A percentile compares a stretch with the other conserved stretches of the same genome.
These are phyloP conservation scores for Heliothis peltigera DNA, from an alignment of 2,888 invertebrate species.

Conservation along the genomic window DNA sequence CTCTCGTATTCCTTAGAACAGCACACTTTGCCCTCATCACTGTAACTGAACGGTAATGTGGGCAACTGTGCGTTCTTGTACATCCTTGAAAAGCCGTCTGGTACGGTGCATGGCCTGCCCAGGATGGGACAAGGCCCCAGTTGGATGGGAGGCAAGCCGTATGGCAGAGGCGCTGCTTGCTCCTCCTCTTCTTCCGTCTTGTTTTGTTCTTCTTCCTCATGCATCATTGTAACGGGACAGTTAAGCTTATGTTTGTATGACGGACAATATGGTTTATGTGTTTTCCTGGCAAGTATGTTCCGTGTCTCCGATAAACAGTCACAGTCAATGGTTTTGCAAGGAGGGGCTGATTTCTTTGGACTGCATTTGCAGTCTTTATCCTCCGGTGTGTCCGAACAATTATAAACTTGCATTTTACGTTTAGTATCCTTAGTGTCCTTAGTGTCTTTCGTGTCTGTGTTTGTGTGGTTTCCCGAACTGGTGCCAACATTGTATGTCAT, in stretches of 20 bases:
- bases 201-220: constrained; percentile 77
- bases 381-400: constrained; percentile 73
- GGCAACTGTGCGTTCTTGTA: constrained; percentile 79
- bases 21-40: constrained; percentile 84
- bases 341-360: constrained; percentile 79
- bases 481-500: constrained; percentile 14
- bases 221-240: constrained; percentile 78
- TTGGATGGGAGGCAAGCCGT: constrained; percentile 83
- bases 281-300: constrained; percentile 75
- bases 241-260: constrained; percentile 79
- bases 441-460: too few species aligned
- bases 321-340: constrained; percentile 84
- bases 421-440: constrained; percentile 1
- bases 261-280: constrained; percentile 83
- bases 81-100: constrained; percentile 86
- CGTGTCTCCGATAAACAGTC: constrained; percentile 76
- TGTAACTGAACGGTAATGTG: constrained; percentile 78
- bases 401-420: constrained; percentile 62
- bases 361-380: constrained; percentile 83
- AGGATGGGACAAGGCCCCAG: constrained; percentile 86
- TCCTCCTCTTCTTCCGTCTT: constrained; percentile 81
- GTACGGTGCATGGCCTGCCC: constrained; percentile 83
- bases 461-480: neutral
- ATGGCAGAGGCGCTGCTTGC: constrained; percentile 80
- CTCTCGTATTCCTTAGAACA: constrained; percentile 86